Evolutionary conservation across 2,888 invertebrate genomes (phyloP).

Genomic region (Volucella zonaria): DNA sequence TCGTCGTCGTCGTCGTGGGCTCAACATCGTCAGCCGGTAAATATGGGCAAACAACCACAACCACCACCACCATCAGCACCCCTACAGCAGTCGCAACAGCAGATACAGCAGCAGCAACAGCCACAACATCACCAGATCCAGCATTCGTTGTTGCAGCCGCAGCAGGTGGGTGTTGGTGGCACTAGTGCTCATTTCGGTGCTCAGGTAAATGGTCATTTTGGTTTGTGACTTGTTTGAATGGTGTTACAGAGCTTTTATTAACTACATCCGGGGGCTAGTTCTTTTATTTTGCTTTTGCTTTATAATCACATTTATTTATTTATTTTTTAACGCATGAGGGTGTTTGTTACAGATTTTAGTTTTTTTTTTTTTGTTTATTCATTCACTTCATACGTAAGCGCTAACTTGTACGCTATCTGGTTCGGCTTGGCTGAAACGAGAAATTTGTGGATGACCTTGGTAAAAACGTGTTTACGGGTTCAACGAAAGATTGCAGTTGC

Average conservation of each 20-base stretch:
- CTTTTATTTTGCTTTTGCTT: neutral
- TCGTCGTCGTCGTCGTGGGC: constrained; percentile 34
- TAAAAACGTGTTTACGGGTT: too few species aligned
- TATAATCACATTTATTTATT: too few species aligned
- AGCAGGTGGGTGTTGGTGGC: constrained; percentile 55
- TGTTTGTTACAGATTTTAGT: too few species aligned
- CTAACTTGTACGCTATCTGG: too few species aligned
- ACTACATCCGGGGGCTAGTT: neutral
- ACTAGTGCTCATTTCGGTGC: constrained; percentile 42
- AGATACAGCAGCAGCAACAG: constrained; percentile 23
- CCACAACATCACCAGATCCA: constrained; percentile 24
- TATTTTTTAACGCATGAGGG: too few species aligned
- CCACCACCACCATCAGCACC: constrained; percentile 21
- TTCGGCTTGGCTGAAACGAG: too few species aligned
- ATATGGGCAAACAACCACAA: constrained; percentile 45
- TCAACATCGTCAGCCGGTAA: constrained; percentile 49
- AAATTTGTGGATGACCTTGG: too few species aligned
- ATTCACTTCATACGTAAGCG: too few species aligned
- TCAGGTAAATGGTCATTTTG: constrained; percentile 52
- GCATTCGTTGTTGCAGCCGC: constrained; percentile 28
- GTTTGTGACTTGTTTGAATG: constrained; percentile 19
- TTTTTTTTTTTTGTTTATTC: too few species aligned
- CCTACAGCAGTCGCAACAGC: constrained; percentile 34
- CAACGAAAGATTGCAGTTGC: too few species aligned
- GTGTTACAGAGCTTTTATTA: neutral